Percentiles rank a stretch among this genome's conserved stretches.
Conservation (phyloP, 2,113 vertebrate species). For the Copsychus sechellarum region DNA sequence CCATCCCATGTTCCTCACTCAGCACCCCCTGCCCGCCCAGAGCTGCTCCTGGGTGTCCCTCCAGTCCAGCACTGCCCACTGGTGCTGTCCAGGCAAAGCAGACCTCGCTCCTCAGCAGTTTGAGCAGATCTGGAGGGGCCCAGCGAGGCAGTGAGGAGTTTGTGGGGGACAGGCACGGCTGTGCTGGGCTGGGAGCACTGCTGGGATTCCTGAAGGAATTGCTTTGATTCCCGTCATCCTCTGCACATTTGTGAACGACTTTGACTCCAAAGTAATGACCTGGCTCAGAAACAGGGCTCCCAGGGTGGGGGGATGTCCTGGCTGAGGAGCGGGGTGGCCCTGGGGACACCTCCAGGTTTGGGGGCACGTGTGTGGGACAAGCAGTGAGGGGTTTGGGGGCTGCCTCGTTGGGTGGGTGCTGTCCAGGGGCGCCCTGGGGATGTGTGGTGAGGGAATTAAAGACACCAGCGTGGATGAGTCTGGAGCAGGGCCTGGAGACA, state of each 20-base stretch:
- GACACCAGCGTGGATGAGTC: rapidly evolving
- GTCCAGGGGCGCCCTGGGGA: not conserved
- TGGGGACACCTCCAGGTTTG: not conserved
- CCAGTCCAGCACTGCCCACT: rapidly evolving
- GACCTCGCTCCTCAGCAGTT: not conserved
- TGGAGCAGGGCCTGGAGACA: not conserved
- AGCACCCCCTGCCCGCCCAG: not conserved
- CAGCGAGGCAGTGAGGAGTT: not conserved
- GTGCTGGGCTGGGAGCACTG: not conserved
- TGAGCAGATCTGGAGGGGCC: not conserved
- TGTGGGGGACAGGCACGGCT: not conserved
- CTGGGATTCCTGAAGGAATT: not conserved
- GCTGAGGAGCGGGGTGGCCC: rapidly evolving
- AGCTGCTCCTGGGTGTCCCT: rapidly evolving
- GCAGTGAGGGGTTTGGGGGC: not conserved
- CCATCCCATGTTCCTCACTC: not conserved
- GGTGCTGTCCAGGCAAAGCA: not conserved
- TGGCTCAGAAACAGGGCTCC: not conserved
- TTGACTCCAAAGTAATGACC: not conserved
- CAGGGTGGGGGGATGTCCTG: not conserved
- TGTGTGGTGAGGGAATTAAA: not conserved
- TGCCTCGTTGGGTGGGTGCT: not conserved
- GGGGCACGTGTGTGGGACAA: rapidly evolving
- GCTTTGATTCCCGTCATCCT: not conserved
- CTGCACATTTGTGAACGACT: not conserved